A percentile compares a stretch with the other conserved stretches of the same genome.
phyloP scores from a whole-genome alignment of 2,888 invertebrate genomes.

The Pristionchus entomophagus region DNA sequence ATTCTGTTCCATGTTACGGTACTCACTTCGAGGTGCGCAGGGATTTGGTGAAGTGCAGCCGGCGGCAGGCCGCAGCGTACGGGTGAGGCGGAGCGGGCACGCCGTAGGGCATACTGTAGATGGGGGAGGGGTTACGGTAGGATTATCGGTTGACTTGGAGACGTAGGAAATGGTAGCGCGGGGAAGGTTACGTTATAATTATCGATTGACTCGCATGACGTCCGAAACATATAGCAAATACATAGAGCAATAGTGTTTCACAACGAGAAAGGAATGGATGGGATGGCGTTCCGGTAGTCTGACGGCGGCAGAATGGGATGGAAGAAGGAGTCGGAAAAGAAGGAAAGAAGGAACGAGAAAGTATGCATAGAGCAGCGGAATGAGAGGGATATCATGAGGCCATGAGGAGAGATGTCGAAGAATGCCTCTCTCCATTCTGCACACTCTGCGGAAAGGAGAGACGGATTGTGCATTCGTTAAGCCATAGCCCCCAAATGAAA shows the following conservation, averaged over 20 bases:
- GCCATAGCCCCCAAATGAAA: no score
- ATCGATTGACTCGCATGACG: no score
- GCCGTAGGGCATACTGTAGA: not conserved
- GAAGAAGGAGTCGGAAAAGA: not conserved
- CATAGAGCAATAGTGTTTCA: no score
- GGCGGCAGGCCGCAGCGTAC: constrained; percentile 41
- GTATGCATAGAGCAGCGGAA: constrained; percentile 1
- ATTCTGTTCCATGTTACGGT: not conserved
- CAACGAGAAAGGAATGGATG: not conserved
- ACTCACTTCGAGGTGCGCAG: constrained; percentile 22
- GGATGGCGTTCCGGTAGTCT: not conserved
- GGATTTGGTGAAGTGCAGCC: constrained; percentile 39
- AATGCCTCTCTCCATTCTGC: not conserved
- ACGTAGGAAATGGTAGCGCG: no score
- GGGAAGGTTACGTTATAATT: no score
- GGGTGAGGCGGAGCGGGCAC: not conserved
- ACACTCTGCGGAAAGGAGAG: no score
- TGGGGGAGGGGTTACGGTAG: not conserved
- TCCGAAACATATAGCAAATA: no score
- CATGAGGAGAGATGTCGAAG: no score
- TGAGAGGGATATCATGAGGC: no score
- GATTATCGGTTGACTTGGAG: no score
- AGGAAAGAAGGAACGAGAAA: not conserved
- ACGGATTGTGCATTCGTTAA: no score
- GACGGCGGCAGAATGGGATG: not conserved